These are phyloP conservation scores for Lepus timidus DNA, from an alignment of 2,113 vertebrate genomes.

Conservation along the genomic window DNA sequence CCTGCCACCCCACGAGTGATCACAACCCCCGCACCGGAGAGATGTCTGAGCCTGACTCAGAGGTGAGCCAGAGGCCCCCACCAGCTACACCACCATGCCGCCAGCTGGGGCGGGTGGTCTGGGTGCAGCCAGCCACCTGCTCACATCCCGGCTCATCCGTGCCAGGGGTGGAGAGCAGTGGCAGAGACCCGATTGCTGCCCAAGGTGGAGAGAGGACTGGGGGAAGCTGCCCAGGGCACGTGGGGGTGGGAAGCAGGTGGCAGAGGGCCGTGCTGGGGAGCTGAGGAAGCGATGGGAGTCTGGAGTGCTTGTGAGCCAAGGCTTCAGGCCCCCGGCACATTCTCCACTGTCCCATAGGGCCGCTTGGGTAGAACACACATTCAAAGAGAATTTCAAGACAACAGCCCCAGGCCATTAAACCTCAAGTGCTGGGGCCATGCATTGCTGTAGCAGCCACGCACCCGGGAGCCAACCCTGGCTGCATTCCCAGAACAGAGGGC, in stretches of 20 bases:
- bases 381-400: neutral
- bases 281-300: accelerated
- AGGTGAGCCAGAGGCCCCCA: neutral
- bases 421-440: neutral
- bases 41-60: neutral
- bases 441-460: neutral
- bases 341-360: neutral
- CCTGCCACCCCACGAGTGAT: accelerated
- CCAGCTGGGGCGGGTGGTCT: neutral
- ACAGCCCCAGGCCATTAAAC: neutral
- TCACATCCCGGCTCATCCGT: too few species aligned
- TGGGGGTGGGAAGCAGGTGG: neutral
- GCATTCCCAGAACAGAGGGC: neutral
- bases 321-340: too few species aligned
- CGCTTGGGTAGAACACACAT: neutral
- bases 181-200: neutral
- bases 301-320: neutral
- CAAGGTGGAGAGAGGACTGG: neutral
- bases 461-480: neutral
- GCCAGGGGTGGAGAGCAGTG: neutral
- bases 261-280: neutral
- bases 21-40: too few species aligned
- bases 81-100: accelerated
- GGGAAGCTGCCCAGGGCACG: neutral
- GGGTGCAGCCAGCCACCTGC: neutral